Base-by-base conservation (phyloP, 2,113 vertebrate species). In the Irena cyanogastra region DNA sequence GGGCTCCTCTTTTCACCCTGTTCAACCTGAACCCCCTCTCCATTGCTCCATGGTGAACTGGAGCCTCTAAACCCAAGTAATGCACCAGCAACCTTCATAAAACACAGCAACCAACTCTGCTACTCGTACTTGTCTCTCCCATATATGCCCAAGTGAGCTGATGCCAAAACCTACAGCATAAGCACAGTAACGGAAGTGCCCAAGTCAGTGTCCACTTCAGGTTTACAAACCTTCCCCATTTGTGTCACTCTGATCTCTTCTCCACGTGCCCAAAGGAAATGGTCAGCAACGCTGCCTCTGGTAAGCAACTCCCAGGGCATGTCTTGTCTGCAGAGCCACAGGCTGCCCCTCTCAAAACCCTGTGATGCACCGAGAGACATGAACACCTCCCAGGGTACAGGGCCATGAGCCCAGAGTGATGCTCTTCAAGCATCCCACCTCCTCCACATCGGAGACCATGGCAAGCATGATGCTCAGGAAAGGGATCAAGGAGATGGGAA, bases 231-330 rank as follows among this genome's bases (percentile, higher is more conserved):
- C 54, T 74, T n/a, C 20, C 18, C 23, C 12, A 1, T n/a, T 75
- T 28, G 19, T 4, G 1, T 64, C 0, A 1, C 30, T 83, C n/a
- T 60, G 57, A 39, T 76, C 57, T 60, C 71, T 59, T 81, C 54
- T n/a, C 33, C 23, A 10, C 0, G 0, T 11, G 13, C n/a, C 39
- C 66, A 1, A 3, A 71, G 53, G 83, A 85, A 76, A 66, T 10
- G 56, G 47, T 65, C 33, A 33, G 35, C 35, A 60, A 35, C 0
- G 1, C 17, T 74, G 50, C 41, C 53, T 9, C 3, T 31, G 33
- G 17, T 16, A 45, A 81, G 33, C 37, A 45, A 59, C 19, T 81
- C 52, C 20, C 63, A 61, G 21, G 30, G 5, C 42, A 20, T 1
- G 10, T 37, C 41, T 12, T 18, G 19, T 14, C 44, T 81, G 59